phyloP scores from a whole-genome alignment of 2,797 vertebrate species.

The Vespertilio murinus region DNA sequence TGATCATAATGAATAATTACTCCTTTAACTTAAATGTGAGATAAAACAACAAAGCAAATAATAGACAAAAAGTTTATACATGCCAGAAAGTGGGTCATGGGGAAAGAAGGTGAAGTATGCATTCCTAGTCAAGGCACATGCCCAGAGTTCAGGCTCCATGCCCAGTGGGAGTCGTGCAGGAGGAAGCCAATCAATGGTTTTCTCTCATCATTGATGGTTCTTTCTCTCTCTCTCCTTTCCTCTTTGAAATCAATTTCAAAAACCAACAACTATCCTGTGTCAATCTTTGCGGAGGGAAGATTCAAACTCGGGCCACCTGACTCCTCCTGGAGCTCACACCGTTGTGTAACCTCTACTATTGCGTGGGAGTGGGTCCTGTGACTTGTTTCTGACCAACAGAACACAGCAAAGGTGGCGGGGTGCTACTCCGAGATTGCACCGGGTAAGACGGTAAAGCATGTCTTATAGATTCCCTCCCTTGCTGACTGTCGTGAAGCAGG shows the following conservation, averaged over 20 bases:
- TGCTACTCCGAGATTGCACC: accelerated
- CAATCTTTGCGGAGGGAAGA: background rate
- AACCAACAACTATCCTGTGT: background rate
- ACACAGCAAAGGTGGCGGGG: background rate
- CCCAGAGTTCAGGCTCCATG: no score
- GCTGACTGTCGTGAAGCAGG: background rate
- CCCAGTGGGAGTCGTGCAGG: no score
- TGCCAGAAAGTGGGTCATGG: background rate
- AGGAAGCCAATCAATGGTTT: no score
- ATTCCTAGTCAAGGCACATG: no score
- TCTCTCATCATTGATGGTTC: no score
- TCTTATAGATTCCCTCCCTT: background rate
- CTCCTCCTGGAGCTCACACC: no score
- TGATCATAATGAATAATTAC: background rate
- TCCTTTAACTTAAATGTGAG: background rate
- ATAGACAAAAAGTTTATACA: background rate
- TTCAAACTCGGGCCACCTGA: accelerated
- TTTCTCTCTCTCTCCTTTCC: no score
- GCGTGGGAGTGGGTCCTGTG: background rate
- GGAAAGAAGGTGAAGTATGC: background rate
- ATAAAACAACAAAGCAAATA: background rate
- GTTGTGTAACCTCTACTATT: background rate
- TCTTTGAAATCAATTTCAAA: no score
- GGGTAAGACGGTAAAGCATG: accelerated
- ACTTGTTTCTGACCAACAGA: background rate